Percentiles rank a stretch among this genome's conserved stretches.
These are phyloP conservation scores for Patella pellucida DNA, from an alignment of 2,888 invertebrate genomes.

Conservation along the genomic window DNA sequence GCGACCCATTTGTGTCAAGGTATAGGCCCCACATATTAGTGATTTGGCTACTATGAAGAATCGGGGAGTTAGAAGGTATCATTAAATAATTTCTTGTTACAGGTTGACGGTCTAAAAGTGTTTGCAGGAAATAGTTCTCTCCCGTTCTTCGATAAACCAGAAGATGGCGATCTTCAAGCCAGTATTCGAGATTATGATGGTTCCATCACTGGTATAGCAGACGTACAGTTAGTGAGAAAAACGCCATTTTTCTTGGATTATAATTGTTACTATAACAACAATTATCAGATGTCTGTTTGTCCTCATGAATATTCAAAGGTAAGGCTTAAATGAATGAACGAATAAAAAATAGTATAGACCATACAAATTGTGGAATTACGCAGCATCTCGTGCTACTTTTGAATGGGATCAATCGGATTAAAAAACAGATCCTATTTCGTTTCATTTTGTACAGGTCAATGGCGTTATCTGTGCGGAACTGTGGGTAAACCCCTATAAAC, in stretches of 20 bases:
- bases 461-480: no score
- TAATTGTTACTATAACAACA: not conserved
- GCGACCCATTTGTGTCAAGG: no score
- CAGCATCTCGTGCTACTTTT: no score
- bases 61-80: no score
- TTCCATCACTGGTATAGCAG: not conserved
- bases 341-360: no score
- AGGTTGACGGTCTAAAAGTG: not conserved
- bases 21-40: no score
- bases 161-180: constrained; percentile 1
- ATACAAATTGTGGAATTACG: no score
- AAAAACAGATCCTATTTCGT: no score
- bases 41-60: no score
- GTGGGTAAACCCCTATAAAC: no score
- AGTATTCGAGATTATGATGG: not conserved
- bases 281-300: constrained; percentile 2
- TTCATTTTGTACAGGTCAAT: no score
- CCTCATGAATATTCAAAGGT: constrained; percentile 1
- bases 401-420: no score
- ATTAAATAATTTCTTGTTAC: not conserved
- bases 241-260: not conserved
- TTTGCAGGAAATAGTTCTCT: not conserved
- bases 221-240: not conserved
- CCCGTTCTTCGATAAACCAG: not conserved
- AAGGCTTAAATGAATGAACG: not conserved